Base-by-base conservation (phyloP, 2,113 vertebrate species). In the Phrynocephalus versicolor region DNA sequence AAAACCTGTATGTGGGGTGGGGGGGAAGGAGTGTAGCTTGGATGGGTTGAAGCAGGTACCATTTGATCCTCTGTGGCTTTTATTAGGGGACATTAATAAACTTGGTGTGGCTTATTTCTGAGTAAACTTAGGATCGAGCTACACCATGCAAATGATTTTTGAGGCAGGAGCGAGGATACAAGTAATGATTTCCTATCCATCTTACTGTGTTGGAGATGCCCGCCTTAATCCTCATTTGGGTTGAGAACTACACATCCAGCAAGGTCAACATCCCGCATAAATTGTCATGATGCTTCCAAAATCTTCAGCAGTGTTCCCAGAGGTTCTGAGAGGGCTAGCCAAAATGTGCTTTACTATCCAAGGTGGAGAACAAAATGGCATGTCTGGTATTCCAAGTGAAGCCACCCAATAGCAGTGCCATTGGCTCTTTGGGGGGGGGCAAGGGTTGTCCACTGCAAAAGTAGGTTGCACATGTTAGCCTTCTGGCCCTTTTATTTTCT, bases 41-140 rank as follows among this genome's bases (percentile, higher is more conserved):
- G 41, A 76, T 77, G 80, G 16, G 84, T 87, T 45, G 60, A 27
- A 39, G 82, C 78, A 90, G 1, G 19, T 90, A 6, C 25, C 76
- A 25, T 35, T 14, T 23, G 18, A 82, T 71, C 33, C 13, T 51
- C 33, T 39, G 73, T 27, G 27, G 9, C 55, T 69, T 65, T 27
- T 25, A 41, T 25, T 39, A n/a, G 67, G 21, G 37, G 55, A 70
- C 30, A 41, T 39, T 55, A 25, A 35, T n/a, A 37, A 10, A 15
- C n/a, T 9, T 60, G 55, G 18, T 76, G 41, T 25, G 37, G 41
- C 27, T 45, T 51, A 60, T 70, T 83, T 65, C 57, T 37, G 64
- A 62, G 58, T 45, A 83, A 65, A 83, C 21, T 55, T 19, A 70
- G 30, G 12, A 27, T 33, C 27, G 3, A 21, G n/a, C 21, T 83